phyloP scores from a whole-genome alignment of 2,797 vertebrate species.

The Lagorchestes hirsutus region DNA sequence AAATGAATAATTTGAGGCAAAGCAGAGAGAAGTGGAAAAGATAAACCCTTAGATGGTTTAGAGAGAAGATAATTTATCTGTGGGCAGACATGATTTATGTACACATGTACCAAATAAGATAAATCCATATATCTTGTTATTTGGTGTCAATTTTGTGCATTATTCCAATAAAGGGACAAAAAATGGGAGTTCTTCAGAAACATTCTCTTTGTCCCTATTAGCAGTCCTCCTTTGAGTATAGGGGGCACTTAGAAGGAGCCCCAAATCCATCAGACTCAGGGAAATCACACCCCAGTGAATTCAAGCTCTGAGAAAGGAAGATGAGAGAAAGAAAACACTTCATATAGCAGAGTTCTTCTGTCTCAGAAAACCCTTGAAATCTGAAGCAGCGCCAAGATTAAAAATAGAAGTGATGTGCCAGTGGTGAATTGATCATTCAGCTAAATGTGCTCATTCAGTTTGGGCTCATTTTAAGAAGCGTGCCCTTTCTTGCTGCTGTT shows the following conservation, averaged over 20 bases:
- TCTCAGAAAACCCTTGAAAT: constrained; percentile 77
- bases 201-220: constrained; percentile 17
- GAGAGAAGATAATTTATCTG: constrained; percentile 52
- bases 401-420: constrained; percentile 72
- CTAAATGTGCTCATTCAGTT: constrained; percentile 60
- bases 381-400: constrained; percentile 76
- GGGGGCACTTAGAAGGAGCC: background rate
- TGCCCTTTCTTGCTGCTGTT: background rate
- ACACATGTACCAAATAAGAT: constrained; percentile 48
- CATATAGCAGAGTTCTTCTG: constrained; percentile 48
- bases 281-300: constrained; percentile 62
- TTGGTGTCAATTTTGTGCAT: constrained; percentile 18
- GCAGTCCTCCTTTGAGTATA: constrained; percentile 3
- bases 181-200: background rate
- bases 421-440: constrained; percentile 70
- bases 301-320: constrained; percentile 52
- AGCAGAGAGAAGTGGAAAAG: constrained; percentile 63
- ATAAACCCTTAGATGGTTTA: constrained; percentile 66
- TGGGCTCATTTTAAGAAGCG: constrained; percentile 64
- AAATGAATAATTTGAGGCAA: constrained; percentile 76
- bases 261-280: constrained; percentile 37
- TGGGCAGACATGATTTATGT: constrained; percentile 40
- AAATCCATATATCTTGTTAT: constrained; percentile 33
- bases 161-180: constrained; percentile 46
- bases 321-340: constrained; percentile 63